Evolutionary conservation across 2,113 vertebrate species (phyloP).

Genomic region (Hypanus sabinus): DNA sequence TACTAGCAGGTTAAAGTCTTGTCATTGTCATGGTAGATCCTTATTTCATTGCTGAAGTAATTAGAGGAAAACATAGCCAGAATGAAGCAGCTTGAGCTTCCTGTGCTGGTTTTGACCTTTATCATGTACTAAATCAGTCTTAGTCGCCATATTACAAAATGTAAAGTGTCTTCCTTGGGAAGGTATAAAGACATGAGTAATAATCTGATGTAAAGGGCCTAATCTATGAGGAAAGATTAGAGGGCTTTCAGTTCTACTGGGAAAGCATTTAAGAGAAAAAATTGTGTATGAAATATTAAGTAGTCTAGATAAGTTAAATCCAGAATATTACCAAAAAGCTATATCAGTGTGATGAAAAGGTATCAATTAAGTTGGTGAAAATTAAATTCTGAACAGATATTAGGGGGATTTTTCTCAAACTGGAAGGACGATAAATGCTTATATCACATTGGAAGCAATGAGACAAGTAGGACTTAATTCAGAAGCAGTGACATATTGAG

Average conservation of each 20-base stretch:
- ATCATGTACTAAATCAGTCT: background rate
- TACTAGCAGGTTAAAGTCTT: background rate
- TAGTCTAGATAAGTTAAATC: constrained; percentile 24
- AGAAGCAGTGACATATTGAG: background rate
- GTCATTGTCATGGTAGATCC: background rate
- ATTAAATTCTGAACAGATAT: background rate
- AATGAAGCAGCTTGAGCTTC: background rate
- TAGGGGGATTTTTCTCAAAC: background rate
- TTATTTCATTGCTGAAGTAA: background rate
- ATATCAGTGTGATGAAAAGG: background rate
- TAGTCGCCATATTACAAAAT: background rate
- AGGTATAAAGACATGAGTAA: background rate
- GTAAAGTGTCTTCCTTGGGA: background rate
- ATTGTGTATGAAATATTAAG: constrained; percentile 30
- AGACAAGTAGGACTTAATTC: background rate
- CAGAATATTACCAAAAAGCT: background rate
- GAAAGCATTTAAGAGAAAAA: constrained; percentile 24
- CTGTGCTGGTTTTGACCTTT: background rate
- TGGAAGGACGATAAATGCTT: background rate
- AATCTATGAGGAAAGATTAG: background rate
- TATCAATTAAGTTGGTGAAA: constrained; percentile 23
- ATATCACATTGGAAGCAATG: background rate
- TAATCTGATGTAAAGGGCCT: constrained; percentile 12
- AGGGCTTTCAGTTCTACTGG: background rate
- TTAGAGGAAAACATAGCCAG: background rate